Percentiles rank a stretch among this genome's conserved stretches.
Conservation (phyloP, 2,113 vertebrate species). For the Ascaphus truei region DNA sequence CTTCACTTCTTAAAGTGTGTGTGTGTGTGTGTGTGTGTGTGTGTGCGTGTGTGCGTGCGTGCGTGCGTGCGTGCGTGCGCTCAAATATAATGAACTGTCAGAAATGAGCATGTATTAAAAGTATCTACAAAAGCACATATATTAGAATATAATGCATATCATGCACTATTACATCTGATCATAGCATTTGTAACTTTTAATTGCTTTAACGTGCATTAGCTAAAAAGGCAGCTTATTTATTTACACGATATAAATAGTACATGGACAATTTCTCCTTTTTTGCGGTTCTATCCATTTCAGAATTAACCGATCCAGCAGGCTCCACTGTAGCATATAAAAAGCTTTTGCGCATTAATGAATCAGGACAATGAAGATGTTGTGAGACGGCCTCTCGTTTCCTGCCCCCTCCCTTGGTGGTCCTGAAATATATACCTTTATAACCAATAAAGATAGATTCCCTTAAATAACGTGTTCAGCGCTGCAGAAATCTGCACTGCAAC, state of each 20-base stretch:
- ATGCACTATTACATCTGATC: neutral
- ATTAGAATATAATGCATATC: neutral
- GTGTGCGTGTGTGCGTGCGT: no score
- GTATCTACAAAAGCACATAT: no score
- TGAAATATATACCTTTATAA: conserved; percentile 5
- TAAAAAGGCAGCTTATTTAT: conserved; percentile 15
- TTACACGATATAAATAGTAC: conserved; percentile 12
- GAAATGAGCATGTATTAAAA: no score
- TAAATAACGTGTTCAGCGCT: neutral
- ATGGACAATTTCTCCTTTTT: neutral
- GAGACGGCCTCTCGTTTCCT: neutral
- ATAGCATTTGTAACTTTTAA: conserved; percentile 6
- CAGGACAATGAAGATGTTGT: conserved; percentile 22
- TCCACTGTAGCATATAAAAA: conserved; percentile 31
- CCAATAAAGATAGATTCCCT: conserved; percentile 13
- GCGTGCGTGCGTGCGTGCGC: no score
- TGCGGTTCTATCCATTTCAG: conserved; percentile 3
- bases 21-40: no score
- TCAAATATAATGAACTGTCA: no score
- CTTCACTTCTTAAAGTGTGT: no score
- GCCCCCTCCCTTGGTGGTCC: conserved; percentile 14
- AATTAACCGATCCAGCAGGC: conserved; percentile 22
- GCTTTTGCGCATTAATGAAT: conserved; percentile 5
- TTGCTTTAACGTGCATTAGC: conserved; percentile 30
- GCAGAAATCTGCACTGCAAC: no score